phyloP scores from a whole-genome alignment of 1,140 invertebrate genomes.

The Mizuhopecten yessoensis region DNA sequence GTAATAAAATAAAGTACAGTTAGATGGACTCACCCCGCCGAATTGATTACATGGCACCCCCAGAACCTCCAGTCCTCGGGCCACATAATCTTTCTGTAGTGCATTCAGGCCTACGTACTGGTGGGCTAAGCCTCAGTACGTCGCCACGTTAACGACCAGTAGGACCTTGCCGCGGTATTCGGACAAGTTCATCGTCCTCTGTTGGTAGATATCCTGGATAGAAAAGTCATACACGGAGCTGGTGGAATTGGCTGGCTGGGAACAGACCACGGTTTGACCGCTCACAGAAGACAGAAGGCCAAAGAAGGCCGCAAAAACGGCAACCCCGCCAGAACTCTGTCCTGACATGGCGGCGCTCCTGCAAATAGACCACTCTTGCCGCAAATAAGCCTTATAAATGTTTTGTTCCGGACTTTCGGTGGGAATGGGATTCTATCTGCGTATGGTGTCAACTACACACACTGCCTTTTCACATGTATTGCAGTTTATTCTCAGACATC shows the following conservation, averaged over 20 bases:
- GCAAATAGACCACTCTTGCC: too few relatives aligned
- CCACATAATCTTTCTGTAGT: slow-evolving; percentile 71
- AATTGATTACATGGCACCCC: slow-evolving; percentile 86
- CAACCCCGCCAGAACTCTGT: slow-evolving; percentile 5
- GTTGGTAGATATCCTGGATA: slow-evolving; percentile 55
- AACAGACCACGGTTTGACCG: neutral
- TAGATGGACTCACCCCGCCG: slow-evolving; percentile 81
- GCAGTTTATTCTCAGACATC: too few relatives aligned
- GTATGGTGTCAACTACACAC: too few relatives aligned
- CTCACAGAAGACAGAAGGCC: neutral
- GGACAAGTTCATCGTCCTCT: slow-evolving; percentile 59
- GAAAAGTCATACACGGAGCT: slow-evolving; percentile 66
- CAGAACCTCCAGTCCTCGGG: slow-evolving; percentile 81
- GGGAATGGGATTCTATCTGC: too few relatives aligned
- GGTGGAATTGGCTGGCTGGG: slow-evolving; percentile 27
- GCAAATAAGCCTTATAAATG: too few relatives aligned
- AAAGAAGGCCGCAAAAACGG: neutral
- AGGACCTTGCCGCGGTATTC: slow-evolving; percentile 80
- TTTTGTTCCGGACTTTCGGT: too few relatives aligned
- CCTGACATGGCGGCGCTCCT: slow-evolving; percentile 22
- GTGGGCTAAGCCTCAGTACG: slow-evolving; percentile 82
- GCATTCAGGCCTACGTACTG: slow-evolving; percentile 82
- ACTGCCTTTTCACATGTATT: too few relatives aligned
- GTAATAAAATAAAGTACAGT: too few relatives aligned
- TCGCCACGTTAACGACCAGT: slow-evolving; percentile 85